phyloP scores from a whole-genome alignment of 1,140 invertebrate species.

The Euura saliciscinereae region DNA sequence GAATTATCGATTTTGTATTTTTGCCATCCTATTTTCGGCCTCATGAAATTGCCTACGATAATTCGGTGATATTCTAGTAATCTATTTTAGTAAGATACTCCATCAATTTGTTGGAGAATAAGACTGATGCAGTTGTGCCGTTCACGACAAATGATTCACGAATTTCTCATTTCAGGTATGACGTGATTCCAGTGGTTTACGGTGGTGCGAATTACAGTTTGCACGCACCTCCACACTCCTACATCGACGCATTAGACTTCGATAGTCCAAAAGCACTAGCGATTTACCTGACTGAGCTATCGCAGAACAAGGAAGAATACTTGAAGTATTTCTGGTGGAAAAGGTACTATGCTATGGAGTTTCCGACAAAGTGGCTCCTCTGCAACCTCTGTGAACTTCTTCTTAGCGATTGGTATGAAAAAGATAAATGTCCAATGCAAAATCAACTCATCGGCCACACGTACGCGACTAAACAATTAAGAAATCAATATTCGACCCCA shows the following conservation, averaged over 20 bases:
- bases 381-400: constrained; percentile 43
- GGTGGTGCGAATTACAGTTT: constrained; percentile 62
- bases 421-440: constrained; percentile 37
- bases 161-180: constrained; percentile 33
- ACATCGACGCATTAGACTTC: constrained; percentile 66
- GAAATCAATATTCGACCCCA: neutral
- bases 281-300: constrained; percentile 58
- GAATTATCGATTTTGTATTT: neutral
- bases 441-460: constrained; percentile 14
- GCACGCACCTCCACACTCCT: constrained; percentile 65
- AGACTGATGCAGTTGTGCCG: neutral
- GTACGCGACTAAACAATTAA: constrained; percentile 18
- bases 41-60: too few relatives aligned
- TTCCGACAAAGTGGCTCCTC: neutral
- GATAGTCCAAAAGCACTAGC: constrained; percentile 59
- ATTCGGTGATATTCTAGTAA: too few relatives aligned
- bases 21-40: too few relatives aligned
- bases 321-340: constrained; percentile 63
- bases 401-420: constrained; percentile 38
- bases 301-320: constrained; percentile 52
- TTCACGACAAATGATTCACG: neutral
- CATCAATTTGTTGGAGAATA: too few relatives aligned
- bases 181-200: constrained; percentile 62
- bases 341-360: constrained; percentile 41
- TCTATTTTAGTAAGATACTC: too few relatives aligned